phyloP scores from a whole-genome alignment of 2,797 vertebrate species.

The Alectoris magna region DNA sequence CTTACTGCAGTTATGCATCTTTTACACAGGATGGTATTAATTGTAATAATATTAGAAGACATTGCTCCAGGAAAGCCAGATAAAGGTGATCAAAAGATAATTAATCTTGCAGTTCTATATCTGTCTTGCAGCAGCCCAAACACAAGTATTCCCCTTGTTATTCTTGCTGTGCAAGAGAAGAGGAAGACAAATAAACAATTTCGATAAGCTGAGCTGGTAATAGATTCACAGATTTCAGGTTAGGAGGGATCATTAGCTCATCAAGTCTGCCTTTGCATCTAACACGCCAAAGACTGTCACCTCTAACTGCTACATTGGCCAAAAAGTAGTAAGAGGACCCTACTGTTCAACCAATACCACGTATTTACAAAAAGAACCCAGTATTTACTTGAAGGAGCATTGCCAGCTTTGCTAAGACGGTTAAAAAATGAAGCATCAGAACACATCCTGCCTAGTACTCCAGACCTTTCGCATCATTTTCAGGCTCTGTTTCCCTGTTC shows the following conservation, averaged over 20 bases:
- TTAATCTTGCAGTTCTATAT: background rate
- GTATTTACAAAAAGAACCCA: background rate
- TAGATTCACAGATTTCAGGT: constrained; percentile 18
- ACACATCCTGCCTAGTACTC: no score
- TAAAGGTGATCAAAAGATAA: constrained; percentile 30
- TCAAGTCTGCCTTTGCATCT: background rate
- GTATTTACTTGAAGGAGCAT: background rate
- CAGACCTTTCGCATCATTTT: no score
- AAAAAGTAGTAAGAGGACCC: background rate
- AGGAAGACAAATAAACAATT: constrained; percentile 20
- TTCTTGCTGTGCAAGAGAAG: background rate
- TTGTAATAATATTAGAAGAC: background rate
- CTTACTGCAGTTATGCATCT: background rate
- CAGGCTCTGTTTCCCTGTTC: background rate
- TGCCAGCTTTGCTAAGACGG: background rate
- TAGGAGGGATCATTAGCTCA: background rate
- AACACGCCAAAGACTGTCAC: background rate
- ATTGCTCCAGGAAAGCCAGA: background rate
- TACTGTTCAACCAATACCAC: background rate
- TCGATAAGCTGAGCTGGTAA: background rate
- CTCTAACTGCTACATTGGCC: background rate
- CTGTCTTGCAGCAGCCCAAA: background rate
- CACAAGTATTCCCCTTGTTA: background rate
- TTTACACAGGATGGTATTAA: background rate
- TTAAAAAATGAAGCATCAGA: background rate